A percentile compares a stretch with the other conserved stretches of the same genome.
phyloP scores from a whole-genome alignment of 1,140 invertebrate species.

The Oryctes rhinoceros region DNA sequence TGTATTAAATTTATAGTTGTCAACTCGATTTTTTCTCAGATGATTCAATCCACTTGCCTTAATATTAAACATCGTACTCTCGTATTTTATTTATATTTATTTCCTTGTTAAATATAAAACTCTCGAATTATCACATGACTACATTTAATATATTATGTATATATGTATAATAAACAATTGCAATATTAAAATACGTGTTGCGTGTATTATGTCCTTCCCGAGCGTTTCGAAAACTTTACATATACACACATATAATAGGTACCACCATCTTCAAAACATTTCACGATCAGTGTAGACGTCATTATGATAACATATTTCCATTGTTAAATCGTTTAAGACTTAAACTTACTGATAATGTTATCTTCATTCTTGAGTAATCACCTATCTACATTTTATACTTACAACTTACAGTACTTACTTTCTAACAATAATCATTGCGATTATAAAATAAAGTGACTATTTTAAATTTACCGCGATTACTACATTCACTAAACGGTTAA shows the following conservation, averaged over 20 bases:
- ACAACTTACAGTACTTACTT: slow-evolving; percentile 29
- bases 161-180: slow-evolving; percentile 37
- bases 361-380: slow-evolving; percentile 39
- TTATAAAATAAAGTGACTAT: slow-evolving; percentile 22
- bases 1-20: slow-evolving; percentile 19
- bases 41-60: slow-evolving; percentile 4
- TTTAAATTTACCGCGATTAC: background rate
- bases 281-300: slow-evolving; percentile 36
- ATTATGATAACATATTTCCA: slow-evolving; percentile 44
- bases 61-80: slow-evolving; percentile 30
- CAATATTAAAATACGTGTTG: slow-evolving; percentile 47
- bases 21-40: slow-evolving; percentile 5
- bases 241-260: slow-evolving; percentile 44
- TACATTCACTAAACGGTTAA: slow-evolving; percentile 3
- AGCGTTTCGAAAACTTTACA: slow-evolving; percentile 8
- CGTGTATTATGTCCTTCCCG: slow-evolving; percentile 10
- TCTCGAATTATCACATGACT: slow-evolving; percentile 52
- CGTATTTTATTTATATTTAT: slow-evolving; percentile 5
- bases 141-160: slow-evolving; percentile 46
- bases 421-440: slow-evolving; percentile 15
- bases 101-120: slow-evolving; percentile 46
- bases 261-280: slow-evolving; percentile 41
- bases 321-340: slow-evolving; percentile 13
- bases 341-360: slow-evolving; percentile 42
- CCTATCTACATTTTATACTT: slow-evolving; percentile 37